Conservation (phyloP, 2,797 vertebrate species). For the Furcifer pardalis region DNA sequence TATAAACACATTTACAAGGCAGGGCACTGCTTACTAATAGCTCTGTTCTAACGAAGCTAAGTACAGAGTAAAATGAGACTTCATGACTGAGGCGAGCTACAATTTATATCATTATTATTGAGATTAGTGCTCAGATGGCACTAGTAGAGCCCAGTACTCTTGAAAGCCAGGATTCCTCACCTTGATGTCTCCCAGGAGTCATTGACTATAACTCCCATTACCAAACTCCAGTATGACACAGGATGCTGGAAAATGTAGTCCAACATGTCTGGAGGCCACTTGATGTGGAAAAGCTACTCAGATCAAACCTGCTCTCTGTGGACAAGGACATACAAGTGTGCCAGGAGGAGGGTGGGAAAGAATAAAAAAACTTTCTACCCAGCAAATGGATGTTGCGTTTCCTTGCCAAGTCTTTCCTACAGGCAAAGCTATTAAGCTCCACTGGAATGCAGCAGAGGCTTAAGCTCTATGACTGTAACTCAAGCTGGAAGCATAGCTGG, state of each 20-base stretch:
- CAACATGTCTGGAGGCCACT: neutral
- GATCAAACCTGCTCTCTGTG: neutral
- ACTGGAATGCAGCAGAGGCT: neutral
- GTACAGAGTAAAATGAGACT: neutral
- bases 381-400: accelerated
- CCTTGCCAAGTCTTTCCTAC: conserved; percentile 2
- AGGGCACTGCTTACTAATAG: neutral
- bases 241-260: neutral
- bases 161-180: neutral
- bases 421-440: conserved; percentile 14
- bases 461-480: neutral
- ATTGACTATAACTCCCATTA: neutral
- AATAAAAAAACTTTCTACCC: neutral
- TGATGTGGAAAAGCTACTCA: neutral
- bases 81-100: neutral
- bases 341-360: accelerated
- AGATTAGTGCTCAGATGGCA: neutral
- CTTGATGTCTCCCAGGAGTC: neutral
- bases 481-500: neutral
- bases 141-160: neutral
- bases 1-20: neutral
- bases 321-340: neutral
- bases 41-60: neutral
- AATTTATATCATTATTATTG: accelerated
- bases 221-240: neutral